Evolutionary conservation across 1,140 invertebrate species (phyloP), one percentile per base, ranked within the genome.

Genomic region (Ceratitis capitata): DNA sequence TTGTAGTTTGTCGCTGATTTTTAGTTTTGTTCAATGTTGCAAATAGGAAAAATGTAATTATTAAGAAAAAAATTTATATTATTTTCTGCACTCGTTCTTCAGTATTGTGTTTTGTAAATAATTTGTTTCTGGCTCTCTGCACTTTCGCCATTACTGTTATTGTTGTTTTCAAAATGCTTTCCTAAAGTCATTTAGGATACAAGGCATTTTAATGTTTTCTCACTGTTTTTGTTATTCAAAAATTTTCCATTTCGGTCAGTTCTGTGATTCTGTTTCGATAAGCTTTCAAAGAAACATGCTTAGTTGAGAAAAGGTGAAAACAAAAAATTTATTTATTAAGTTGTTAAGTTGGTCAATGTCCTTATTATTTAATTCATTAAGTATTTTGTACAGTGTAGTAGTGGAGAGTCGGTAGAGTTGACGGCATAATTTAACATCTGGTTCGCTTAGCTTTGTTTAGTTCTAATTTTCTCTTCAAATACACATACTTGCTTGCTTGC

Each of bases 11-110:
- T 78, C 69, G 69, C 69, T 78, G 69, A 78, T 42, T 78, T 78
- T 78, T 78, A 45, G 69, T 78, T 78, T 78, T 78, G 69, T 78
- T 78, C 69, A 78, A 39, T 78, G 69, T 78, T 78, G 69, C 69
- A 78, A 47, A 45, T 78, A 78, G 69, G 69, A 78, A 78, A 78
- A n/a, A 23, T 19, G 35, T 14, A 5, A 14, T 69, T 35, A 16
- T 69, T 69, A 69, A 32, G 35, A 35, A 69, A 69, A 69, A 69
- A 35, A 12, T 19, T 53, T 19, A 53, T 53, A 53, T 69, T 32
- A 16, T 23, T 42, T 45, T 12, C 23, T 47, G 39, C n/a, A 10
- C 23, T 23, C 45, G 2, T 10, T 45, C 45, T 14, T 9, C 39
- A 12, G n/a, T 26, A 19, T 53, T 53, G 51, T 53, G 16, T 53